Base-by-base conservation (phyloP, 2,113 vertebrate species). In the Gopherus evgoodei region DNA sequence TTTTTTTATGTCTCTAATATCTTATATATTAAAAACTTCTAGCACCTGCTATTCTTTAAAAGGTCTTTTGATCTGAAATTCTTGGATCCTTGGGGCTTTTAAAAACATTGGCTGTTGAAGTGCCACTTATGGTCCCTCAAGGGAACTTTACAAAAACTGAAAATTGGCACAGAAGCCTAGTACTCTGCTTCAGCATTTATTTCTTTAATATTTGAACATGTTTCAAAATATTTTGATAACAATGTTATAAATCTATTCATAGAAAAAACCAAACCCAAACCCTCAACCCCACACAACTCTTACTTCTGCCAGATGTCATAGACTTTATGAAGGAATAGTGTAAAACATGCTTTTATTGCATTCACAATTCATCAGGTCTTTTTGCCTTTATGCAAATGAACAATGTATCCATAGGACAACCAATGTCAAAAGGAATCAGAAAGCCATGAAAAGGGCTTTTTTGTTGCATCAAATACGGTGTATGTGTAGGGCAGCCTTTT, bases 31-130 rank as follows among this genome's bases (percentile, higher is more conserved):
- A 94, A 97, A 97, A 90, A 88, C 81, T 93, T 87, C 54, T 42
- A 89, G 90, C 90, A 96, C 96, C 94, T 97, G 90, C 90, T 97
- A 88, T 86, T 95, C 90, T 95, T 91, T 93, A 91, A 93, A 94
- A 95, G 85, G 92, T 89, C 86, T 97, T 97, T 97, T 96, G 91
- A 96, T 97, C 94, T 94, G 86, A 86, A 90, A 93, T 95, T 96
- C 94, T 83, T n/a, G 78, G 82, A 87, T 95, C 91, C 87, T 91
- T 91, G 11, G 87, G 90, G 86, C 87, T 96, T 93, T 93, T 84
- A 59, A 83, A 92, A 96, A 92, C 85, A 96, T 11, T 87, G 79
- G 38, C 91, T 94, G 91, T 86, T 2, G 31, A 93, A 97, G 89
- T 87, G 86, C 80, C 86, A 59, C 87, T 95, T 92, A 21, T 0